Base-by-base conservation (phyloP, 2,113 vertebrate species). In the Mesitornis unicolor region DNA sequence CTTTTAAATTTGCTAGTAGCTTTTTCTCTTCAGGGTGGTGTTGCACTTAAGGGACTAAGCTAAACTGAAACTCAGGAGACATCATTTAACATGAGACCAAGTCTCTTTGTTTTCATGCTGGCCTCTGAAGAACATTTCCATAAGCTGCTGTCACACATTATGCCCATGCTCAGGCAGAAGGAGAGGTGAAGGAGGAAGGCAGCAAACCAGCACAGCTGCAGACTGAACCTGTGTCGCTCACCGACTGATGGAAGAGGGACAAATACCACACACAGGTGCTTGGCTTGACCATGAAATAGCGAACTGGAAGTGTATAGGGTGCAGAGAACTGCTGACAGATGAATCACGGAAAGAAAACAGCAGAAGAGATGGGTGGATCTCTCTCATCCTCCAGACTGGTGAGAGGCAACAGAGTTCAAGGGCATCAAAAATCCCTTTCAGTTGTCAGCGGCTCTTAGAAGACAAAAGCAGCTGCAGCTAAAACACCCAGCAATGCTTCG, bases 401-500 rank as follows among this genome's bases (percentile, higher is more conserved):
- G 0, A 43, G 24, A 61, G 59, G 16, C 76, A 71, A 38, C 1
- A 2, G 53, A 40, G 11, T 43, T 38, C 0, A 3, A 70, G 54
- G 16, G 40, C 45, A 28, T 43, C 38, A 40, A 33, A 8, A 28
- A 57, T 31, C 16, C 13, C 25, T 67, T 63, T 88, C 45, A 26
- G 18, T 0, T 15, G 63, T 50, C 63, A 74, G 45, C 6, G 10
- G 21, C 19, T 54, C 59, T 77, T 24, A 59, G 60, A 77, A 90
- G 56, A 38, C 47, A 59, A 74, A 84, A 88, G 54, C 79, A 77
- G 88, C 76, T 95, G 88, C 79, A 89, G 87, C 56, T 64, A 29
- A 84, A 87, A 16, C 20, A 63, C 29, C 9, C 38, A 63, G 68
- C 7, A 20, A 19, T 2, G 0, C 19, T 74, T 85, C 83, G 88